Percentiles rank a stretch among this genome's conserved stretches.
Conservation (phyloP, 2,113 vertebrate species). For the Lutjanus erythropterus region DNA sequence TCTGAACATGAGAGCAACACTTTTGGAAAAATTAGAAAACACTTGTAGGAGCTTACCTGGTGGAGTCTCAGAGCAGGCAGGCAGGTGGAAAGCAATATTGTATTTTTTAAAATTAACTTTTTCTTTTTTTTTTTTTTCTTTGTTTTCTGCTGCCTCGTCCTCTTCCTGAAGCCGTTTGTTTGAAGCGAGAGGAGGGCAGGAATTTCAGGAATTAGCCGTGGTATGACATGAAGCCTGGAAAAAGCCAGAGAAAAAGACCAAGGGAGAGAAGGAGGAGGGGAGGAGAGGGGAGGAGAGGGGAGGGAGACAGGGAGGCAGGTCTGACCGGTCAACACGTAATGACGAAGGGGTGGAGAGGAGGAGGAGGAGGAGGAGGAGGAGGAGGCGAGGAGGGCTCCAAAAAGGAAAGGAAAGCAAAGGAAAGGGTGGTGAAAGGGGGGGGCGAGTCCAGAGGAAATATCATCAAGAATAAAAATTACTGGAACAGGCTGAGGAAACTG, state of each 20-base stretch:
- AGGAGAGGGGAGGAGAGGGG: conserved; percentile 48
- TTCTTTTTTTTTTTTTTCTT: conserved; percentile 27
- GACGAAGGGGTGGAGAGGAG: conserved; percentile 64
- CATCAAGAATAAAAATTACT: conserved; percentile 23
- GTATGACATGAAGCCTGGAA: conserved; percentile 85
- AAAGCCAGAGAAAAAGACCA: conserved; percentile 81
- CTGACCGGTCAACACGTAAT: conserved; percentile 78
- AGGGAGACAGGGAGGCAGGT: conserved; percentile 53
- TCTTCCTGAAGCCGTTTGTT: conserved; percentile 77
- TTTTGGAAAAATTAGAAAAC: not conserved
- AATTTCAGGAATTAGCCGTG: conserved; percentile 88
- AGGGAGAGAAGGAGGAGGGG: conserved; percentile 66
- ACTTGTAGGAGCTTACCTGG: conserved; percentile 74
- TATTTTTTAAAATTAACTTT: conserved; percentile 26
- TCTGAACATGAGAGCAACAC: not conserved
- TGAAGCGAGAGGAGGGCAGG: conserved; percentile 84
- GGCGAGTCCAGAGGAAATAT: conserved; percentile 58
- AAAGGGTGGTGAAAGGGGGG: not conserved
- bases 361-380: conserved; percentile 47
- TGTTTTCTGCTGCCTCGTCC: conserved; percentile 75
- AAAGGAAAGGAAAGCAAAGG: conserved; percentile 55
- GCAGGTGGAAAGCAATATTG: conserved; percentile 51
- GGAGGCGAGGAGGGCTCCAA: conserved; percentile 39
- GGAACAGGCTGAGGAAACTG: not conserved
- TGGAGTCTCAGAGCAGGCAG: conserved; percentile 17